Percentiles rank a stretch among this genome's conserved stretches.
Conservation (phyloP, 2,888 invertebrate species). For the Acanthosepion esculentum region DNA sequence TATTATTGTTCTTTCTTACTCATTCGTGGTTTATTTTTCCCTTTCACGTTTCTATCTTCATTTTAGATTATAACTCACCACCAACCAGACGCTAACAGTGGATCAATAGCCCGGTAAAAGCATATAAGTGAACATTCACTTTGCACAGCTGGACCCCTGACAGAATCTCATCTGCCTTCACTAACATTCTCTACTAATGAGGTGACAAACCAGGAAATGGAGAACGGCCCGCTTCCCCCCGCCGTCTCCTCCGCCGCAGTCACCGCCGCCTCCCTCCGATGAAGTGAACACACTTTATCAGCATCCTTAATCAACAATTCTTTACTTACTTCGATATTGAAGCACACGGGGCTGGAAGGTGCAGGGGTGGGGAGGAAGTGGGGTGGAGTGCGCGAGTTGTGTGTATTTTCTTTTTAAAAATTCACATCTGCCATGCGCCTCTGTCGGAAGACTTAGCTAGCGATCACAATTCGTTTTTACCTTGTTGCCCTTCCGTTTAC, state of each 20-base stretch:
- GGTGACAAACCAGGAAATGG: constrained; percentile 24
- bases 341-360: background rate
- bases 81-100: background rate
- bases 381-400: background rate
- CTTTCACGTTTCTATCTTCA: no score
- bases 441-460: background rate
- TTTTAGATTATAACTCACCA: background rate
- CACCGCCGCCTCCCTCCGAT: background rate
- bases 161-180: background rate
- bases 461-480: background rate
- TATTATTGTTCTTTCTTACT: no score
- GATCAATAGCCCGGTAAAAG: background rate
- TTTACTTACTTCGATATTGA: background rate
- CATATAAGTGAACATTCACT: background rate
- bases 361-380: background rate
- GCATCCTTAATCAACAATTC: background rate
- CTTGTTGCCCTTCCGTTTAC: background rate
- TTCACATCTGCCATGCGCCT: background rate
- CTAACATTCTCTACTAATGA: constrained; percentile 4
- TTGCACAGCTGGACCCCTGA: constrained; percentile 12
- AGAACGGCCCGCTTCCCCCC: background rate
- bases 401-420: background rate
- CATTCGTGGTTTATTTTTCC: no score
- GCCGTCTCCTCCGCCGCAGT: background rate
- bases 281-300: background rate